A percentile compares a stretch with the other conserved stretches of the same genome.
Conservation (phyloP, 2,113 vertebrate species). For the Toxostoma redivivum region DNA sequence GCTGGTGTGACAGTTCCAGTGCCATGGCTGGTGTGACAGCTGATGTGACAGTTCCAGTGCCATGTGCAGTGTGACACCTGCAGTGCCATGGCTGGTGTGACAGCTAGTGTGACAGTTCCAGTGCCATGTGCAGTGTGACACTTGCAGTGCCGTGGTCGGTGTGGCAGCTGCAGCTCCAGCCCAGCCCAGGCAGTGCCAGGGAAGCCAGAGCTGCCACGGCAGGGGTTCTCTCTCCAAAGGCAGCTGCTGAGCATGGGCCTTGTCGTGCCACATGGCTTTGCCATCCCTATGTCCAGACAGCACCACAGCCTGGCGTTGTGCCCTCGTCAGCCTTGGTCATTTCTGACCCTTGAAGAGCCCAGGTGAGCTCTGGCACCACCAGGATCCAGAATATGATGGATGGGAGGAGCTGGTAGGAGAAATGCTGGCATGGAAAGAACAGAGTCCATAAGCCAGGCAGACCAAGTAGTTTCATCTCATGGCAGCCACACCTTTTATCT, state of each 20-base stretch:
- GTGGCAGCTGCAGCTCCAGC: background rate
- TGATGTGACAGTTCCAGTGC: too few species aligned
- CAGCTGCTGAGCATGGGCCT: background rate
- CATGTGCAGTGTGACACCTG: too few species aligned
- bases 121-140: too few species aligned
- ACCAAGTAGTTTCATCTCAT: background rate
- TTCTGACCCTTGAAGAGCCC: background rate
- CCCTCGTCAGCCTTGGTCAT: background rate
- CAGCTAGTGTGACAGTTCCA: too few species aligned
- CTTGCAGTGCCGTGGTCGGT: too few species aligned
- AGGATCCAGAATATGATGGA: background rate
- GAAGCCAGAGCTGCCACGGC: background rate
- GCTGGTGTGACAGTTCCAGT: too few species aligned
- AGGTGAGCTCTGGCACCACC: background rate
- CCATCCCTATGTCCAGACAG: background rate
- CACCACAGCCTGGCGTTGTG: background rate
- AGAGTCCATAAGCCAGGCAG: background rate
- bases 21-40: too few species aligned
- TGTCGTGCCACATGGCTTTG: fast-evolving
- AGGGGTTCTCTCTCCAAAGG: background rate
- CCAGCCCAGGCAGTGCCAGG: background rate
- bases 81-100: too few species aligned
- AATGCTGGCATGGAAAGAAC: background rate
- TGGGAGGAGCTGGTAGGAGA: background rate
- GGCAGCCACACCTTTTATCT: conserved; percentile 24